These are phyloP conservation scores for Agonopterix arenella DNA, from an alignment of 2,888 invertebrate genomes.

Conservation along the genomic window DNA sequence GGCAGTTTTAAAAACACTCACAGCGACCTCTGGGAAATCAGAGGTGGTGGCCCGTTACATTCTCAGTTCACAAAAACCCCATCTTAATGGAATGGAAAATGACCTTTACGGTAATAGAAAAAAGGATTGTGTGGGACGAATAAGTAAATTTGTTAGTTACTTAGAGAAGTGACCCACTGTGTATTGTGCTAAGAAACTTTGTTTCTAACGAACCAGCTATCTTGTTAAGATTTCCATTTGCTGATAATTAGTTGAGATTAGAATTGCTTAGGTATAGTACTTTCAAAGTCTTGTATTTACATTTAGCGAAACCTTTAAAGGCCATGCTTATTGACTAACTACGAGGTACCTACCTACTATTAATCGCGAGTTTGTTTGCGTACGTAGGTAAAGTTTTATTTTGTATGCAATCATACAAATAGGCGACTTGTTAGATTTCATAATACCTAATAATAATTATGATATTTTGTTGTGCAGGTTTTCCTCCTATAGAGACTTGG, in stretches of 20 bases:
- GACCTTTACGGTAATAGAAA: background rate
- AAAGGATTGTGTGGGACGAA: background rate
- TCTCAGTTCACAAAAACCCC: background rate
- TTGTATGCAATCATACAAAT: too few species aligned
- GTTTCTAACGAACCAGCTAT: constrained; percentile 4
- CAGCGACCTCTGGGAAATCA: constrained; percentile 68
- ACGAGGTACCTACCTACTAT: too few species aligned
- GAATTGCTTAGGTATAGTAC: background rate
- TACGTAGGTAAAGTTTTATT: too few species aligned
- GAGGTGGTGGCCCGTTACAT: constrained; percentile 27
- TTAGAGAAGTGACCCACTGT: constrained; percentile 9
- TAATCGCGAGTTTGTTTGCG: too few species aligned
- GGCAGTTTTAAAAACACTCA: constrained; percentile 59
- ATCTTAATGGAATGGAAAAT: background rate
- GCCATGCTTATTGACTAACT: too few species aligned
- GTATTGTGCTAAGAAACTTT: constrained; percentile 4
- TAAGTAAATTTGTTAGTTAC: background rate
- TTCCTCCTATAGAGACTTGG: too few species aligned
- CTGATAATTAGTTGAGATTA: constrained; percentile 5
- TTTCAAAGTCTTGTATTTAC: background rate
- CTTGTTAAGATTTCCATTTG: constrained; percentile 10
- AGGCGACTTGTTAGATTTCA: too few species aligned
- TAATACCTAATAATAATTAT: too few species aligned
- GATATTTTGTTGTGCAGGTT: too few species aligned
- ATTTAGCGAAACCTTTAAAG: too few species aligned